Percentiles rank a stretch among this genome's conserved stretches.
Conservation (phyloP, 2,797 vertebrate genomes). For the Silurus lanzhouensis region DNA sequence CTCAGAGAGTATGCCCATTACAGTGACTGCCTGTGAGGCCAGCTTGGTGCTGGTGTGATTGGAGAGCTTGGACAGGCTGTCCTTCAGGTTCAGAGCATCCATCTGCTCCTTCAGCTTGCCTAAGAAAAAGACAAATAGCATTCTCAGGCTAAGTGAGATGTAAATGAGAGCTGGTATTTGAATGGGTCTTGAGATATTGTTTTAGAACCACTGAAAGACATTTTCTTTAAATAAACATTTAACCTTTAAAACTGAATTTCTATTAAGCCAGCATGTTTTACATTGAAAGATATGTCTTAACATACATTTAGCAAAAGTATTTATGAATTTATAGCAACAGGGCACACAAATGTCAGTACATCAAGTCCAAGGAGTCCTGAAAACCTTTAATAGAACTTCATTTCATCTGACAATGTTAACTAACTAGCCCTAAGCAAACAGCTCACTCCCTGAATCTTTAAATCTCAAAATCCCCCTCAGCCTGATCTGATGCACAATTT, state of each 20-base stretch:
- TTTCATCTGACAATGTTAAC: neutral
- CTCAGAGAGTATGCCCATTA: conserved; percentile 72
- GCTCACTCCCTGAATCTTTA: neutral
- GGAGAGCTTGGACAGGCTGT: conserved; percentile 76
- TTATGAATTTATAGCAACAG: neutral
- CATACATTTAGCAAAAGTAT: neutral
- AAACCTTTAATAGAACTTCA: neutral
- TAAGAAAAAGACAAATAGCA: conserved; percentile 52
- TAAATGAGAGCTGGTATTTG: conserved; percentile 21
- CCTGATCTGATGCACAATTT: neutral
- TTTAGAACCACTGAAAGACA: neutral
- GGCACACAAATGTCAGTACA: neutral
- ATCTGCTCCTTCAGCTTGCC: conserved; percentile 81
- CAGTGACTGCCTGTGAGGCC: conserved; percentile 75
- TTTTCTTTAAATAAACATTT: neutral
- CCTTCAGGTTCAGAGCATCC: conserved; percentile 76
- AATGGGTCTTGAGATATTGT: neutral
- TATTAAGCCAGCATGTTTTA: neutral
- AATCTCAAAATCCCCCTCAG: neutral
- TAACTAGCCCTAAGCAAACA: neutral
- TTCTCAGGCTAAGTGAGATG: neutral
- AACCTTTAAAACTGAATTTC: neutral
- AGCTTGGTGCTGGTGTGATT: conserved; percentile 78
- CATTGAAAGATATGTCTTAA: neutral
- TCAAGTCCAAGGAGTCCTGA: neutral